Evolutionary conservation across 2,113 vertebrate genomes (phyloP).

Genomic region (human): GRCh38 chr6:8924501-8925000

Average conservation of each 20-base stretch:
- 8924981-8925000: too few species aligned
- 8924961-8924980: too few species aligned
- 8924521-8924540: not conserved
- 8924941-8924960: too few species aligned
- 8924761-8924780: rapidly evolving
- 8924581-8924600: not conserved
- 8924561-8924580: not conserved
- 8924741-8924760: too few species aligned
- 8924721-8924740: too few species aligned
- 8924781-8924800: not conserved
- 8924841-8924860: not conserved
- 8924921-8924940: too few species aligned
- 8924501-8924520: not conserved
- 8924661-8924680: not conserved
- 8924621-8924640: not conserved
- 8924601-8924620: constrained; percentile 11
- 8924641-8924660: not conserved
- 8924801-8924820: not conserved
- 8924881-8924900: not conserved
- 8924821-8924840: not conserved
- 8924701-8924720: not conserved
- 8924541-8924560: not conserved
- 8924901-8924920: too few species aligned
- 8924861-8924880: not conserved
- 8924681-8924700: not conserved